phyloP scores from a whole-genome alignment of 2,888 invertebrate genomes.

The Spilarctia lutea region DNA sequence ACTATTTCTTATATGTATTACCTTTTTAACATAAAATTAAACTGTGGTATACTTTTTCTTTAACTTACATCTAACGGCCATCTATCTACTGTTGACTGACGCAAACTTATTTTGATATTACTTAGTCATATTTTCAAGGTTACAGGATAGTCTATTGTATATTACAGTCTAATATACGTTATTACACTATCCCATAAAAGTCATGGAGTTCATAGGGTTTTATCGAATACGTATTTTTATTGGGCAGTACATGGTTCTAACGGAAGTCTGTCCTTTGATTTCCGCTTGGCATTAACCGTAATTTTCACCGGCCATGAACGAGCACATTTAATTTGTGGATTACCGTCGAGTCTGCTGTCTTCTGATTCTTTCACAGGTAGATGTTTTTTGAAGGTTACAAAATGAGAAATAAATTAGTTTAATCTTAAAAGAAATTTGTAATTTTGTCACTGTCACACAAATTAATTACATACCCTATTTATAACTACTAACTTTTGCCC shows the following conservation, averaged over 20 bases:
- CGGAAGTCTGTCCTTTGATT: not conserved
- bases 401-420: not conserved
- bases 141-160: constrained; percentile 8
- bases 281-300: not conserved
- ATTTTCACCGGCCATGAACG: not conserved
- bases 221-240: not conserved
- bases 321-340: not conserved
- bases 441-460: not conserved
- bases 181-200: not conserved
- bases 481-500: no score
- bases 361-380: not conserved
- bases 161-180: not conserved
- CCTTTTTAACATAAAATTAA: constrained; percentile 3
- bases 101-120: constrained; percentile 5
- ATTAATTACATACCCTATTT: constrained; percentile 7
- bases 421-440: not conserved
- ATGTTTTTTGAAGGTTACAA: not conserved
- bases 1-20: constrained; percentile 31
- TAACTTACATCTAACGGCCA: not conserved
- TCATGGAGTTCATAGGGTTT: not conserved
- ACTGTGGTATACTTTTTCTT: constrained; percentile 1
- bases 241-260: not conserved
- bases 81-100: not conserved
- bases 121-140: constrained; percentile 15
- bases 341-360: not conserved